Evolutionary conservation across 2,888 invertebrate genomes (phyloP).

Genomic region (Ashinkailepas kermadecensis): DNA sequence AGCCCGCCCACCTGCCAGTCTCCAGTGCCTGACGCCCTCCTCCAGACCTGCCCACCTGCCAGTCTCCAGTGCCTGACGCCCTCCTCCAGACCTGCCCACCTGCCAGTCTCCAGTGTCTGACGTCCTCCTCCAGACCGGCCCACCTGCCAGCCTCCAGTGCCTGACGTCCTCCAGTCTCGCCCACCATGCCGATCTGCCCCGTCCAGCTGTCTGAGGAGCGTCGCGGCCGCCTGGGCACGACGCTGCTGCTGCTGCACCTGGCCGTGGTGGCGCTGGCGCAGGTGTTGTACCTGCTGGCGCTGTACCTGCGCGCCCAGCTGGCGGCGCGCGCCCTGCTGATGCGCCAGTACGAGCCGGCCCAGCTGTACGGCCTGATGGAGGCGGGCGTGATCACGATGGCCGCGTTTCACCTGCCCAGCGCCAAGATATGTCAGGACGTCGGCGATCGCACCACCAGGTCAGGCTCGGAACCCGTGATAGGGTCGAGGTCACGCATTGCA

Average conservation of each 20-base stretch:
- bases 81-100: too few relatives aligned
- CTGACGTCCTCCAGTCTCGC: too few relatives aligned
- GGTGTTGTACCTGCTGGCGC: neutral
- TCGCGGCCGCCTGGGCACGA: neutral
- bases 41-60: too few relatives aligned
- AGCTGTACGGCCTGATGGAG: neutral
- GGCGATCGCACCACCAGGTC: neutral
- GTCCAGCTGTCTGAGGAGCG: neutral
- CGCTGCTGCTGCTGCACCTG: conserved; percentile 5
- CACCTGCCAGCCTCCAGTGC: too few relatives aligned
- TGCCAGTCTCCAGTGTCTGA: too few relatives aligned
- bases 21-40: too few relatives aligned
- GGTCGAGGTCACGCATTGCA: too few relatives aligned
- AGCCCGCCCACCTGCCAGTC: too few relatives aligned
- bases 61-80: too few relatives aligned
- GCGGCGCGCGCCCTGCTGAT: neutral
- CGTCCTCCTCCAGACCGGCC: too few relatives aligned
- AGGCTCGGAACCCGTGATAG: too few relatives aligned
- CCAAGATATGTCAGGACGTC: neutral
- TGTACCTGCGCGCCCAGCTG: neutral
- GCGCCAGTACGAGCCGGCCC: neutral
- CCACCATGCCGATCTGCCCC: neutral
- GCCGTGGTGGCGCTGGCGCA: neutral
- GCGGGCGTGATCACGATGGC: neutral
- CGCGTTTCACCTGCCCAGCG: conserved; percentile 8